phyloP scores from a whole-genome alignment of 2,888 invertebrate species.

The Lasioglossum oenotherae region DNA sequence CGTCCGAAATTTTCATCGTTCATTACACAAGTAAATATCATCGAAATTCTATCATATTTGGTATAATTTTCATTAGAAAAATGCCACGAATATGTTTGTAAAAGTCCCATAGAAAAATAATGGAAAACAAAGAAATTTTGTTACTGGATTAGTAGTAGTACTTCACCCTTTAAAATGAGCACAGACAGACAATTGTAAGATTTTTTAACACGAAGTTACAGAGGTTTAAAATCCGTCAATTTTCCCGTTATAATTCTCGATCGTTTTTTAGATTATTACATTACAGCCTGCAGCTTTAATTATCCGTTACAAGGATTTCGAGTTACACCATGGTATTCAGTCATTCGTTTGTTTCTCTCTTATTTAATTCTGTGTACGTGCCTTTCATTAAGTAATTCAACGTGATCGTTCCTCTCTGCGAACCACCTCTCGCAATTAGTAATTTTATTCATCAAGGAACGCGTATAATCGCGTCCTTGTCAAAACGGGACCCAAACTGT shows the following conservation, averaged over 20 bases:
- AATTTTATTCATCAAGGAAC: slow-evolving; percentile 12
- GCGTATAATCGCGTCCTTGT: slow-evolving; percentile 2
- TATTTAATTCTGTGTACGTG: slow-evolving; percentile 4
- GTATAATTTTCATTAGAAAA: no score
- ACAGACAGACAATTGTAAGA: background rate
- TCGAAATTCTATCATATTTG: no score
- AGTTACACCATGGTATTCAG: background rate
- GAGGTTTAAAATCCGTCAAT: background rate
- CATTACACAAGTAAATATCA: no score
- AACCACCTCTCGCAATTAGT: background rate
- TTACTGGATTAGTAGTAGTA: no score
- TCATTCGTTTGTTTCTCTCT: background rate
- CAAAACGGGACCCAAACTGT: background rate
- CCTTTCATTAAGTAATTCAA: background rate
- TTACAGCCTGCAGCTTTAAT: background rate
- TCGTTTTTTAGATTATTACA: background rate
- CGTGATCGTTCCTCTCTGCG: background rate
- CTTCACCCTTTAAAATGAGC: background rate
- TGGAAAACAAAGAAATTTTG: no score
- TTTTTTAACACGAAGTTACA: background rate
- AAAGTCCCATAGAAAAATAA: no score
- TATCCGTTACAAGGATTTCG: background rate
- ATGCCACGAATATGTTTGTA: no score
- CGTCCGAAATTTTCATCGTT: no score
- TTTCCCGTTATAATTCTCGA: background rate